phyloP scores from a whole-genome alignment of 2,888 invertebrate genomes.

The Zonitis immaculata region DNA sequence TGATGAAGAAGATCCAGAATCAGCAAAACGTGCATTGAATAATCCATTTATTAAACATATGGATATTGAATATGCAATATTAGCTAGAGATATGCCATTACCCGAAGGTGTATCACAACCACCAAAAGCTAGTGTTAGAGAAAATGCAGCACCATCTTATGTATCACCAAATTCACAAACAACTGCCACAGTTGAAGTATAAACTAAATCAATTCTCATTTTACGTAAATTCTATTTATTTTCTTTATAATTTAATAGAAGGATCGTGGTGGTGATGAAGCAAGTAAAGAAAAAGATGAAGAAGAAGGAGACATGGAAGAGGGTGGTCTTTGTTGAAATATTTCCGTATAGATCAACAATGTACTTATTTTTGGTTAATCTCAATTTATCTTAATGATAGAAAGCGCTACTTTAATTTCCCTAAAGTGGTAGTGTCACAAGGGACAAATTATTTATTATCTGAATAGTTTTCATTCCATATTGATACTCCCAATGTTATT shows the following conservation, averaged over 20 bases:
- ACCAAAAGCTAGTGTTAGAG: slow-evolving; percentile 46
- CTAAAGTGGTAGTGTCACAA: background rate
- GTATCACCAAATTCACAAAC: slow-evolving; percentile 52
- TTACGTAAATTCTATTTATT: too few species aligned
- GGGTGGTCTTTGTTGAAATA: background rate
- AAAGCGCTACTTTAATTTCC: background rate
- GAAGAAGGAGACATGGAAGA: background rate
- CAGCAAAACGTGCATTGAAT: slow-evolving; percentile 68
- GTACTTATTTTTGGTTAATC: too few species aligned
- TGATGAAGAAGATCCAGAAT: slow-evolving; percentile 81
- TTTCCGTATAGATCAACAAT: too few species aligned
- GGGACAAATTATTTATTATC: background rate
- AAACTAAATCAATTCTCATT: too few species aligned
- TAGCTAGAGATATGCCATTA: slow-evolving; percentile 65
- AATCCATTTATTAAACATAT: slow-evolving; percentile 85
- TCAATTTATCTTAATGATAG: too few species aligned
- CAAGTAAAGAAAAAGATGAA: background rate
- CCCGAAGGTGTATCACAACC: slow-evolving; percentile 57
- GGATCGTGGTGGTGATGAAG: background rate
- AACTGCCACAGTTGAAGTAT: slow-evolving; percentile 17
- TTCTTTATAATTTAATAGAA: background rate
- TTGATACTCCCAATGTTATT: background rate
- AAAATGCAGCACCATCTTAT: slow-evolving; percentile 66
- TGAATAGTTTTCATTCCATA: background rate
- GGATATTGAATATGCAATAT: slow-evolving; percentile 84